Conservation (phyloP, 2,797 vertebrate genomes). For the Sphenodon punctatus region DNA sequence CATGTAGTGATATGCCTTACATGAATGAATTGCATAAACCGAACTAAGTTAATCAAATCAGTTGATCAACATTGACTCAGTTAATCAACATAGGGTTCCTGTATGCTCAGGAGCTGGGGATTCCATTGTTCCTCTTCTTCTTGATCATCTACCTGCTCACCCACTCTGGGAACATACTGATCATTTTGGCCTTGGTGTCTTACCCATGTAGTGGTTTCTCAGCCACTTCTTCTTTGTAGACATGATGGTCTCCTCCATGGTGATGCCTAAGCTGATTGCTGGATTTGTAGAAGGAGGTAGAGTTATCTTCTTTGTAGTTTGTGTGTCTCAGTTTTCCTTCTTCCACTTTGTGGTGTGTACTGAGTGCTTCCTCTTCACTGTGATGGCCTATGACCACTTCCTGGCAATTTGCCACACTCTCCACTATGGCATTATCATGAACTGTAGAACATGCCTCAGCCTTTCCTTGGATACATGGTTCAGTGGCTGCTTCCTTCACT, state of each 20-base stretch:
- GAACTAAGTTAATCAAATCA: no score
- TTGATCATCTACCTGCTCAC: conserved; percentile 56
- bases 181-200: conserved; percentile 51
- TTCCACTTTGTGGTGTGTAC: conserved; percentile 33
- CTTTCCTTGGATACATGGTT: not conserved
- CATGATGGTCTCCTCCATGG: conserved; percentile 34
- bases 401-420: not conserved
- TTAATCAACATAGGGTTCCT: conserved; percentile 69
- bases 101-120: not conserved
- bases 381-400: not conserved
- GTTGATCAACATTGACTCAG: conserved; percentile 18
- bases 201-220: conserved; percentile 65
- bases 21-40: no score
- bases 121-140: conserved; percentile 50
- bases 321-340: conserved; percentile 33
- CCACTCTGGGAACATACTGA: conserved; percentile 51
- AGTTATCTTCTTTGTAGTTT: conserved; percentile 19
- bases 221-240: not conserved
- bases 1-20: no score
- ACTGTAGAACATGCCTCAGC: not conserved
- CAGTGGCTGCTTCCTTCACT: conserved; percentile 19
- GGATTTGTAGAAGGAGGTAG: conserved; percentile 10
- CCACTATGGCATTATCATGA: conserved; percentile 37
- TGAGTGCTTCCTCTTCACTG: conserved; percentile 12
- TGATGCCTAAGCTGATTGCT: conserved; percentile 35